Evolutionary conservation across 2,113 vertebrate species (phyloP).

Genomic region (Sceloporus tristichus): DNA sequence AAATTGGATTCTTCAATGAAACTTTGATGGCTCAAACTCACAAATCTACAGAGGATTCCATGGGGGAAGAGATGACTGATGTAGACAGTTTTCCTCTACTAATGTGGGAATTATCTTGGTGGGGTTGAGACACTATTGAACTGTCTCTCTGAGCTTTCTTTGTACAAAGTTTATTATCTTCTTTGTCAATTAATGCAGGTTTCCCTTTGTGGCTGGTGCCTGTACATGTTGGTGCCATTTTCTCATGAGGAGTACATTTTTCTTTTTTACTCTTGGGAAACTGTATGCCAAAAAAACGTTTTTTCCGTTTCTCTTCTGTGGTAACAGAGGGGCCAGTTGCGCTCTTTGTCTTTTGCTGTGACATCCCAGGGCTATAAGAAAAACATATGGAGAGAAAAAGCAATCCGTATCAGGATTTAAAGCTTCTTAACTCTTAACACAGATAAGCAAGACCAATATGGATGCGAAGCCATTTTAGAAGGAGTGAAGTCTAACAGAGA

Average conservation of each 20-base stretch:
- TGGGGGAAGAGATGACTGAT: neutral
- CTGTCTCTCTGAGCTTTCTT: neutral
- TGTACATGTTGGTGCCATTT: neutral
- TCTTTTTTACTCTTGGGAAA: slow-evolving; percentile 29
- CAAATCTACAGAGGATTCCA: slow-evolving; percentile 22
- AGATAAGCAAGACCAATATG: neutral
- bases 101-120: neutral
- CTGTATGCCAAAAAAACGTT: neutral
- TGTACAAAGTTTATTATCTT: neutral
- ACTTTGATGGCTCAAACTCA: slow-evolving; percentile 8
- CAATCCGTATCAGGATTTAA: neutral
- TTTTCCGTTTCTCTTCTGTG: slow-evolving; percentile 15
- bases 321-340: neutral
- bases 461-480: neutral
- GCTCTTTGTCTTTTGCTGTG: slow-evolving; percentile 21
- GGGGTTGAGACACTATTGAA: neutral
- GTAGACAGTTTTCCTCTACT: neutral
- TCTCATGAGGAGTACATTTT: slow-evolving; percentile 15
- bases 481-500: neutral
- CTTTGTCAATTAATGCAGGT: neutral
- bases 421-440: neutral
- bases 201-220: slow-evolving; percentile 9
- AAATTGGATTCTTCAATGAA: neutral
- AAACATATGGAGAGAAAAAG: neutral
- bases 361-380: slow-evolving; percentile 13